phyloP scores from a whole-genome alignment of 2,888 invertebrate genomes.

The Apotomis capreana region DNA sequence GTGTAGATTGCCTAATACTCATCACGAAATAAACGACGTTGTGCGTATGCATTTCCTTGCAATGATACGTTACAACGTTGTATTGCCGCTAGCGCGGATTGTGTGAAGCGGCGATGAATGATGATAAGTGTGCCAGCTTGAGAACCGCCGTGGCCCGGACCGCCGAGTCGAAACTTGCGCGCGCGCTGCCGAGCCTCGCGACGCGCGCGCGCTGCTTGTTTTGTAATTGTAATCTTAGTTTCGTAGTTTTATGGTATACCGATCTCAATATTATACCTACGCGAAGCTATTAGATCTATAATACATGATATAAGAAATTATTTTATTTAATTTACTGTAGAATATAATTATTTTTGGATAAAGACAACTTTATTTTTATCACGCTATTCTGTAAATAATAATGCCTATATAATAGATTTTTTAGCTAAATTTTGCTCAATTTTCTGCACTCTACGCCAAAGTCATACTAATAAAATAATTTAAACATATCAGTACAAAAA shows the following conservation, averaged over 20 bases:
- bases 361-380: conserved; percentile 77
- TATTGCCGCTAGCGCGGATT: neutral
- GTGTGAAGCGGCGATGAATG: neutral
- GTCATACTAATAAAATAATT: conserved; percentile 76
- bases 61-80: neutral
- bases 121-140: too few species aligned
- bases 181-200: neutral
- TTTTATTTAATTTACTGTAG: conserved; percentile 68
- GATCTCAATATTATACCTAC: conserved; percentile 76
- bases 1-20: conserved; percentile 21
- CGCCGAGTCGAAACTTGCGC: neutral
- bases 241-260: conserved; percentile 55
- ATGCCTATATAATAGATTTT: conserved; percentile 74
- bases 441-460: conserved; percentile 82
- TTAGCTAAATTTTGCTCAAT: conserved; percentile 83
- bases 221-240: conserved; percentile 34
- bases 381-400: conserved; percentile 70
- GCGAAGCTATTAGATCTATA: conserved; percentile 79
- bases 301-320: conserved; percentile 58
- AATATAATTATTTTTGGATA: conserved; percentile 66
- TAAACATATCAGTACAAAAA: conserved; percentile 79
- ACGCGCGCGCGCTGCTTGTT: conserved; percentile 14
- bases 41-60: conserved; percentile 1
- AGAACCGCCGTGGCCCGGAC: neutral
- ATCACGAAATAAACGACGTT: conserved; percentile 9